A percentile compares a stretch with the other conserved stretches of the same genome.
These are phyloP conservation scores for Falco naumanni DNA, from an alignment of 2,797 vertebrate genomes.

Conservation along the genomic window DNA sequence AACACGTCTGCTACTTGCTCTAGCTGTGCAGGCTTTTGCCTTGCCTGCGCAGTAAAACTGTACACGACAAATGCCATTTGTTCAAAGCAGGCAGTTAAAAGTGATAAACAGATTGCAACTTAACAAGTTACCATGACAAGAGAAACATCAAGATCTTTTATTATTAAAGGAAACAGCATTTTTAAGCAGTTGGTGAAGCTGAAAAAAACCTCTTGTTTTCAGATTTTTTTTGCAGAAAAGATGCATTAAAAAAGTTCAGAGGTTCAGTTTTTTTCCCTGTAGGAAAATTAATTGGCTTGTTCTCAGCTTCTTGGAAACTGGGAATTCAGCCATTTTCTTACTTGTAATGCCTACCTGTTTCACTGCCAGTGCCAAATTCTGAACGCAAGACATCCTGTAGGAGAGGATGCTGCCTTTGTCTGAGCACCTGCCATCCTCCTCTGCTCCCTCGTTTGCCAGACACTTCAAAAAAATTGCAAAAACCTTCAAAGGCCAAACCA, in stretches of 20 bases:
- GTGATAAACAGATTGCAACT: neutral
- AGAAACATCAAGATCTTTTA: neutral
- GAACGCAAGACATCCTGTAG: neutral
- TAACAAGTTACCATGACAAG: neutral
- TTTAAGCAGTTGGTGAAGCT: slow-evolving; percentile 19
- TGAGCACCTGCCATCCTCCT: neutral
- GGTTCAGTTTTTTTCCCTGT: fast-evolving
- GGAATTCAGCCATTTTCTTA: neutral
- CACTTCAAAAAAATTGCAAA: neutral
- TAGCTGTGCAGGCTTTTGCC: neutral
- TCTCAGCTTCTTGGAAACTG: neutral
- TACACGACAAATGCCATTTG: fast-evolving
- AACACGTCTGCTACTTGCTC: fast-evolving
- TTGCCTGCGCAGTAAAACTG: neutral
- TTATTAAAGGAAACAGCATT: neutral
- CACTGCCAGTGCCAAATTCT: neutral
- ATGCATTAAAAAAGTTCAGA: neutral
- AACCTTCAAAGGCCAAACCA: neutral
- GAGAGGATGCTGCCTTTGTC: neutral
- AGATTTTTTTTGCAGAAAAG: slow-evolving; percentile 2
- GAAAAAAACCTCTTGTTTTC: neutral
- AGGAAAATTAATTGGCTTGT: neutral
- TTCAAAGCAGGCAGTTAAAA: neutral
- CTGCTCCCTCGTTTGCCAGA: neutral
- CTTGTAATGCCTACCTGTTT: neutral